These are phyloP conservation scores for Melangyna quadrimaculata DNA, from an alignment of 2,888 invertebrate species.

Conservation along the genomic window DNA sequence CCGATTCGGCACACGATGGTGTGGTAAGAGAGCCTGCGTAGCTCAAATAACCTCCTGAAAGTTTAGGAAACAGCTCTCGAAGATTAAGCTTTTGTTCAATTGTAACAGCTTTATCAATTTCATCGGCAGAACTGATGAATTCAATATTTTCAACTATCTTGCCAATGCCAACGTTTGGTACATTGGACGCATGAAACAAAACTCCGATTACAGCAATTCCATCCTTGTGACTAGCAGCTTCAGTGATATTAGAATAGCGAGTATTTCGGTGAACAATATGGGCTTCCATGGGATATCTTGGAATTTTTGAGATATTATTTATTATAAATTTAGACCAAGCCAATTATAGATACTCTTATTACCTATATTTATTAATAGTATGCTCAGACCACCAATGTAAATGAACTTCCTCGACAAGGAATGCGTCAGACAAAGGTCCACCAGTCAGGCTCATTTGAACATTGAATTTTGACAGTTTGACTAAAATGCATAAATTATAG, in stretches of 20 bases:
- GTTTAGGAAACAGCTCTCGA: conserved; percentile 82
- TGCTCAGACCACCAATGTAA: conserved; percentile 95
- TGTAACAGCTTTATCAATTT: conserved; percentile 74
- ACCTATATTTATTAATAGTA: conserved; percentile 85
- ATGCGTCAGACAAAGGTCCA: conserved; percentile 81
- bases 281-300: conserved; percentile 84
- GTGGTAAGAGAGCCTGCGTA: conserved; percentile 90
- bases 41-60: conserved; percentile 83
- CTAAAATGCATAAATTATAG: conserved; percentile 62
- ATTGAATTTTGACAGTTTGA: conserved; percentile 76
- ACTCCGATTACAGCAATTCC: conserved; percentile 86
- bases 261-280: conserved; percentile 86
- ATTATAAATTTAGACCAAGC: not conserved
- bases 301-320: not conserved
- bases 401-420: conserved; percentile 88
- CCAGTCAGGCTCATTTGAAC: conserved; percentile 81
- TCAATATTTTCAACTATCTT: conserved; percentile 76
- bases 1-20: conserved; percentile 87
- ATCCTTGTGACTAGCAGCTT: conserved; percentile 82
- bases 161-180: conserved; percentile 76
- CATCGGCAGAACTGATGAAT: conserved; percentile 74
- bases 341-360: conserved; percentile 71
- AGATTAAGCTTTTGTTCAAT: conserved; percentile 75
- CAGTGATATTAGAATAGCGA: conserved; percentile 81
- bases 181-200: conserved; percentile 82